Evolutionary conservation across 2,888 invertebrate species (phyloP).

Genomic region (Lasioglossum pauxillum): DNA sequence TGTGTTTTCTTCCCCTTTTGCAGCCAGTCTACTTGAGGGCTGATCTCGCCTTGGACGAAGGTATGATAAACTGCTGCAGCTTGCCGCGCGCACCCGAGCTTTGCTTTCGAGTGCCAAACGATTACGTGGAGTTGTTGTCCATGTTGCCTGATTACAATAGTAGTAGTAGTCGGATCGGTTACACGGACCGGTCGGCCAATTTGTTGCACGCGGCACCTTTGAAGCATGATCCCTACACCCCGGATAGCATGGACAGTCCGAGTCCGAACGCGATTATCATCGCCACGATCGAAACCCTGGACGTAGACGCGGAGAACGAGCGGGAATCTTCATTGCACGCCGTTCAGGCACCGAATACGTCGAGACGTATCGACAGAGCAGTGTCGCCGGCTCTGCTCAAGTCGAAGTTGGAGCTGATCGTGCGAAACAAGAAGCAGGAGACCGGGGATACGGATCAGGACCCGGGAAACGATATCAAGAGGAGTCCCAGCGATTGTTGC

Average conservation of each 20-base stretch:
- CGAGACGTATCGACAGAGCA: conserved; percentile 73
- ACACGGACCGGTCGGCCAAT: conserved; percentile 83
- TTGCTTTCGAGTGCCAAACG: conserved; percentile 83
- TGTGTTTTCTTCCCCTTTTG: conserved; percentile 81
- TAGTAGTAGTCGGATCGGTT: conserved; percentile 80
- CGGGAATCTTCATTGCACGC: conserved; percentile 14
- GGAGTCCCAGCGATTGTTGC: conserved; percentile 72
- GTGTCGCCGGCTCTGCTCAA: conserved; percentile 81
- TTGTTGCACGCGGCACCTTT: conserved; percentile 86
- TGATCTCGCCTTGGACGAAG: conserved; percentile 90
- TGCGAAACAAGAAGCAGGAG: conserved; percentile 62
- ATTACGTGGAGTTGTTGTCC: conserved; percentile 79
- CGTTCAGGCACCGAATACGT: conserved; percentile 29
- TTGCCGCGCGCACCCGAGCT: conserved; percentile 77
- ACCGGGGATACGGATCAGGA: conserved; percentile 45
- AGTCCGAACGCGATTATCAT: conserved; percentile 86
- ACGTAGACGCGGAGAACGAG: conserved; percentile 68
- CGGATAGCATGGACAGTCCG: conserved; percentile 92
- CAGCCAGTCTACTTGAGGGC: conserved; percentile 93
- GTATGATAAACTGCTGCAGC: conserved; percentile 89
- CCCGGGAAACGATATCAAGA: conserved; percentile 47
- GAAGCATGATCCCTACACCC: conserved; percentile 91
- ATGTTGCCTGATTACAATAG: conserved; percentile 83
- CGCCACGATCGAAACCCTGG: conserved; percentile 68
- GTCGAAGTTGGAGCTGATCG: conserved; percentile 80